phyloP scores from a whole-genome alignment of 2,113 vertebrate species.

The Casuarius casuarius region DNA sequence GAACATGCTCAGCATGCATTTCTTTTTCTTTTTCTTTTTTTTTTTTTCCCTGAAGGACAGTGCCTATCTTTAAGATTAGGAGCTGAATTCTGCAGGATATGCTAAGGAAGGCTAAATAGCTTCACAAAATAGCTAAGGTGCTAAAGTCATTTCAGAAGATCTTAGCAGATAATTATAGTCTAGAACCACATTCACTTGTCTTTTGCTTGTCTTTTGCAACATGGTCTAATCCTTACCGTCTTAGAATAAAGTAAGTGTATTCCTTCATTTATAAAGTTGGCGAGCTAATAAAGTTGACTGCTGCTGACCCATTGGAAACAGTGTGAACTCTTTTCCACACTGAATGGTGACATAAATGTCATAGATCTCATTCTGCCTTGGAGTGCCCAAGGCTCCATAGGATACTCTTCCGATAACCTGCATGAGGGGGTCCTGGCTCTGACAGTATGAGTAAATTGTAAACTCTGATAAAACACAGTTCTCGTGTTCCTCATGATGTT shows the following conservation, averaged over 20 bases:
- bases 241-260: neutral
- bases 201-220: neutral
- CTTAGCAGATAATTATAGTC: neutral
- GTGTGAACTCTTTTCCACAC: neutral
- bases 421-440: neutral
- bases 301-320: neutral
- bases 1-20: neutral
- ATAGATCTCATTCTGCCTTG: neutral
- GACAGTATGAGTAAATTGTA: neutral
- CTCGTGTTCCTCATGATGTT: neutral
- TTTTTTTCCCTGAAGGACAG: neutral
- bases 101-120: neutral
- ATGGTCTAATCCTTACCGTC: neutral
- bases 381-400: neutral
- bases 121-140: neutral
- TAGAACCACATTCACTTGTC: neutral
- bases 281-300: neutral
- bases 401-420: neutral
- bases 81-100: neutral
- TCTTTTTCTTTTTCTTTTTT: neutral
- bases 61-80: neutral
- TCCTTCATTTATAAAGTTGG: neutral
- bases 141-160: neutral
- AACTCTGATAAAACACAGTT: neutral
- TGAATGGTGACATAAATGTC: neutral